Percentiles rank a stretch among this genome's conserved stretches.
These are phyloP conservation scores for Syngnathoides biaculeatus DNA, from an alignment of 2,113 vertebrate species.

Conservation along the genomic window DNA sequence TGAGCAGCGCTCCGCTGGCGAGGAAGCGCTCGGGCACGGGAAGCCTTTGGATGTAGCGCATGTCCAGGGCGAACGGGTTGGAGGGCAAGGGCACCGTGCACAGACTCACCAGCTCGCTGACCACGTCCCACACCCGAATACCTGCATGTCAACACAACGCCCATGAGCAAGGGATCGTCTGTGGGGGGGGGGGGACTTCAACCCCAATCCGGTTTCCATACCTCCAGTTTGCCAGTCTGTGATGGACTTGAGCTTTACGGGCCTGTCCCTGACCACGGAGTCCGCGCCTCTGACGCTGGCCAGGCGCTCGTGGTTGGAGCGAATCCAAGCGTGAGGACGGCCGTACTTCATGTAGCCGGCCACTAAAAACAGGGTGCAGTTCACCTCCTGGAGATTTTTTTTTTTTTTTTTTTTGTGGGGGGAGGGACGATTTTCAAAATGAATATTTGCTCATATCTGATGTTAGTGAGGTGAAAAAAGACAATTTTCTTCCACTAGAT, in stretches of 20 bases:
- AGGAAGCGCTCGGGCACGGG: conserved; percentile 70
- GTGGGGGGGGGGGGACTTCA: too few species aligned
- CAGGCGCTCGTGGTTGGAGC: conserved; percentile 78
- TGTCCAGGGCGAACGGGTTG: conserved; percentile 77
- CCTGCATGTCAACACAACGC: too few species aligned
- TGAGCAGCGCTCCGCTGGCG: conserved; percentile 71
- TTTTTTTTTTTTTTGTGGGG: too few species aligned
- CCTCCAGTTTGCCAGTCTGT: conserved; percentile 69
- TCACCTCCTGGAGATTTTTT: conserved; percentile 66
- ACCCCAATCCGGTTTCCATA: conserved; percentile 58
- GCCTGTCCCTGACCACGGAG: conserved; percentile 73
- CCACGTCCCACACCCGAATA: conserved; percentile 72
- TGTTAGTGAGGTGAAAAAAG: too few species aligned
- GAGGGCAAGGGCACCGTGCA: conserved; percentile 74
- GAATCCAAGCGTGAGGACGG: conserved; percentile 76
- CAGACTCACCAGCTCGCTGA: conserved; percentile 73
- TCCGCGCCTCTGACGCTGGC: conserved; percentile 70
- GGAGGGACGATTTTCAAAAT: neutral
- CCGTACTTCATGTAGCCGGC: conserved; percentile 78
- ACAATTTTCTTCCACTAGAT: too few species aligned
- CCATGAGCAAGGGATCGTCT: too few species aligned
- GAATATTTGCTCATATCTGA: neutral
- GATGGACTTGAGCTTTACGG: conserved; percentile 76
- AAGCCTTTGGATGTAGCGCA: conserved; percentile 71
- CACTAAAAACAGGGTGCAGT: conserved; percentile 79